Percentiles rank a stretch among this genome's conserved stretches.
Conservation (phyloP, 2,888 invertebrate genomes). For the Aphidoletes aphidimyza region DNA sequence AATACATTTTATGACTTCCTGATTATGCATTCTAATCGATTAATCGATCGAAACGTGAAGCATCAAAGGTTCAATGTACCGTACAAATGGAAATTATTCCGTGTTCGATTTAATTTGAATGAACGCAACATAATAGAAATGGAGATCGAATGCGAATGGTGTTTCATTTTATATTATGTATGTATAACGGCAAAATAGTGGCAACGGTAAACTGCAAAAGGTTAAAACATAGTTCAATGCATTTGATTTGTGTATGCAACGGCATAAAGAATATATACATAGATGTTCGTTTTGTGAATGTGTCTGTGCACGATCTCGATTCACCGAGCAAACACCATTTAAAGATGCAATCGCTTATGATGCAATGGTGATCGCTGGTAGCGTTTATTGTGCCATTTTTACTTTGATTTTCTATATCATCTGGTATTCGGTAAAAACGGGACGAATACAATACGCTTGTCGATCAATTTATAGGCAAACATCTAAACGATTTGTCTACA, state of each 20-base stretch:
- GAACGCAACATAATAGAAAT: conserved; percentile 4
- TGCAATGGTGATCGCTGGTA: conserved; percentile 12
- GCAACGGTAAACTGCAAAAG: conserved; percentile 45
- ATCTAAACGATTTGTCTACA: too few relatives aligned
- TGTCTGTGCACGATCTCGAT: not conserved
- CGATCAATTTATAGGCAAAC: not conserved
- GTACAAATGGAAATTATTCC: conserved; percentile 13
- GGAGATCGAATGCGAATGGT: not conserved
- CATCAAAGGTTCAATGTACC: conserved; percentile 35
- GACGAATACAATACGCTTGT: not conserved
- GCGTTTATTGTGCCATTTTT: not conserved
- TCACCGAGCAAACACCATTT: conserved; percentile 2
- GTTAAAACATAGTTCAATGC: conserved; percentile 49
- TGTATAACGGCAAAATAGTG: conserved; percentile 31
- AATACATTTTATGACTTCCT: conserved; percentile 16
- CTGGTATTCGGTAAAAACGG: too few relatives aligned
- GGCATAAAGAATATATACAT: not conserved
- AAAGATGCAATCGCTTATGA: conserved; percentile 3
- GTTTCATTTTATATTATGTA: conserved; percentile 27
- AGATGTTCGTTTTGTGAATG: too few relatives aligned
- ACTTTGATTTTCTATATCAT: not conserved
- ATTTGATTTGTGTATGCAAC: conserved; percentile 37
- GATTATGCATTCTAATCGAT: conserved; percentile 41
- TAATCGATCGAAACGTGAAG: conserved; percentile 9
- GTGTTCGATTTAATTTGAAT: not conserved